A percentile compares a stretch with the other conserved stretches of the same genome.
phyloP scores from a whole-genome alignment of 1,140 invertebrate species.

The Zaprionus taronus region DNA sequence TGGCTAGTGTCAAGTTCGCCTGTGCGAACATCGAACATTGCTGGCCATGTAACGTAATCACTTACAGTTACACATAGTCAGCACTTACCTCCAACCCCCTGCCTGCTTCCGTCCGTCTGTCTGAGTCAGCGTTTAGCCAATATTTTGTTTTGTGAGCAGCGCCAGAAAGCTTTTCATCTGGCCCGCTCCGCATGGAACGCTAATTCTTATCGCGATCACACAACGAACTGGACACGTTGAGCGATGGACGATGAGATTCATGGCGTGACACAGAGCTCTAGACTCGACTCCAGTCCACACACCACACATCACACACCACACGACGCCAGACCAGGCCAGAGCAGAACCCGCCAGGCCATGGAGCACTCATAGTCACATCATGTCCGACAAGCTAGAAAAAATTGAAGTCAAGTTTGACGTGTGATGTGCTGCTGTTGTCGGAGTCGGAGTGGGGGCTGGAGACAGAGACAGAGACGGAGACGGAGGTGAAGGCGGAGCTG shows the following conservation, averaged over 20 bases:
- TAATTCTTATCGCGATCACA: constrained; percentile 56
- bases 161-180: constrained; percentile 43
- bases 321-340: not conserved
- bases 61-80: constrained; percentile 43
- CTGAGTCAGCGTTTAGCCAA: constrained; percentile 38
- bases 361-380: constrained; percentile 52
- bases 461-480: constrained; percentile 1
- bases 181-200: constrained; percentile 36
- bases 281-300: constrained; percentile 1
- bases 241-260: constrained; percentile 47
- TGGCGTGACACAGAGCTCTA: constrained; percentile 27
- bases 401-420: constrained; percentile 54
- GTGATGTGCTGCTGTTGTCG: constrained; percentile 30
- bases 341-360: not conserved
- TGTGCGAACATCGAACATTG: not conserved
- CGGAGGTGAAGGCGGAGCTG: constrained; percentile 29
- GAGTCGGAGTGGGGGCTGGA: constrained; percentile 1
- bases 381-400: constrained; percentile 58
- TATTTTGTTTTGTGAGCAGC: constrained; percentile 24
- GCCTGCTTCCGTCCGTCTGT: not conserved
- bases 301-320: not conserved
- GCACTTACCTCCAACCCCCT: not conserved
- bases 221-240: constrained; percentile 44
- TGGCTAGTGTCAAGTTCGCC: constrained; percentile 44
- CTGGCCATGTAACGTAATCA: constrained; percentile 49